Base-by-base conservation (phyloP, 2,797 vertebrate species). In the Trematocara caparti region DNA sequence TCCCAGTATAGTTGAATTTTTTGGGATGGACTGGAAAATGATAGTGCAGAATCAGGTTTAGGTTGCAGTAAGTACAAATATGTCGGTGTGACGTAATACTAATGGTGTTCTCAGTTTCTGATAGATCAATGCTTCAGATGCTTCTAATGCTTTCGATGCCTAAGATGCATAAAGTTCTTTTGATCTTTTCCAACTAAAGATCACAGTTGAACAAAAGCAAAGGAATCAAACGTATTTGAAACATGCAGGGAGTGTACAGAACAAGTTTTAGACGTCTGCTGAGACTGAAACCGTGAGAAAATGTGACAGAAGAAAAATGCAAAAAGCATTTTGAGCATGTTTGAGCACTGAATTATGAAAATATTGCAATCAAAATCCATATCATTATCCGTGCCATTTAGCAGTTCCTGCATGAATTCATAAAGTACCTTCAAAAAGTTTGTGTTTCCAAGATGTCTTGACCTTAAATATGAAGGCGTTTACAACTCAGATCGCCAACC, bases 101-200 rank as follows among this genome's bases (percentile, higher is more conserved):
- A 4, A 51, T 50, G 6, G 75, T 1, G 6, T 81, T 17, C 15
- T 27, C 13, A 1, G 53, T 32, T 38, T 34, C 2, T 34, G 6
- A 81, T 17, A 30, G 62, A 66, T 24, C 62, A 69, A 2, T 45
- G 38, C n/a, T 43, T 66, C 19, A 43, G 8, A 66, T 64, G 34
- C 59, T 64, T 64, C 34, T 14, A 21, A 40, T 40, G 36, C 59
- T 59, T 59, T n/a, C n/a, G 55, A 59, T 34, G 55, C 55, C 55
- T 62, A 34, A 75, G 12, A 83, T 92, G 71, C 53, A 53, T 50
- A 11, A 75, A 8, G 80, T 90, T 66, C 59, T 36, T 86, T 57
- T 19, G 43, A 90, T 89, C 83, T 78, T 53, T 87, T 27, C 66
- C 48, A 40, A 78, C 21, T 9, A 3, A 14, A 38, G 53, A 21